phyloP scores from a whole-genome alignment of 2,888 invertebrate genomes.

The Emmelina monodactyla region DNA sequence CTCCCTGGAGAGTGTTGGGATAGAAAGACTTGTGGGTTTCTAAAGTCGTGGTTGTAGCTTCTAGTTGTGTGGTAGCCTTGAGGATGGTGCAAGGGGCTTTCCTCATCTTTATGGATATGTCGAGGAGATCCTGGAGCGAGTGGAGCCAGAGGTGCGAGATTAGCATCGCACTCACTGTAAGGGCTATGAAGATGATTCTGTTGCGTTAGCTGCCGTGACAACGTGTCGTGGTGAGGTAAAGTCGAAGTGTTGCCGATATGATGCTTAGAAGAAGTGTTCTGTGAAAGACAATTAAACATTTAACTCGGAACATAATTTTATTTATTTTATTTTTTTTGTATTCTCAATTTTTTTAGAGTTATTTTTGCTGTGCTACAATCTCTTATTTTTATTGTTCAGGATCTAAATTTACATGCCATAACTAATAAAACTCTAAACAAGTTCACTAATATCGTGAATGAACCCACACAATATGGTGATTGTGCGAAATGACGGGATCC shows the following conservation, averaged over 20 bases:
- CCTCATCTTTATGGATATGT: slow-evolving; percentile 51
- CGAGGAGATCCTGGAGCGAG: slow-evolving; percentile 54
- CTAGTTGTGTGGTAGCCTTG: slow-evolving; percentile 54
- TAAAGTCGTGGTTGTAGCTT: slow-evolving; percentile 56
- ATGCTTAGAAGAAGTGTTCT: slow-evolving; percentile 89
- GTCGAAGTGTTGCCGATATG: slow-evolving; percentile 71
- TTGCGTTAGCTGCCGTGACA: slow-evolving; percentile 48
- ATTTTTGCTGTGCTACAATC: slow-evolving; percentile 5
- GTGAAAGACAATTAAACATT: slow-evolving; percentile 47
- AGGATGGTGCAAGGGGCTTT: slow-evolving; percentile 44
- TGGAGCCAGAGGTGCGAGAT: slow-evolving; percentile 38
- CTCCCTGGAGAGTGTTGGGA: slow-evolving; percentile 56
- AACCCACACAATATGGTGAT: no score
- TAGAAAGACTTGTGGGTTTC: slow-evolving; percentile 58
- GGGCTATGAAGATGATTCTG: slow-evolving; percentile 64
- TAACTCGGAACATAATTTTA: neutral
- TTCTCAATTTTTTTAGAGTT: neutral
- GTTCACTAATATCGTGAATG: no score
- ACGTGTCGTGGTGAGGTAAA: slow-evolving; percentile 71
- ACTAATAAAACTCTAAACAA: no score
- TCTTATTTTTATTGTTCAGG: no score
- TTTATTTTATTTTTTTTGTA: neutral
- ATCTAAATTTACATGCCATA: no score
- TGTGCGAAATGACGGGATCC: no score
- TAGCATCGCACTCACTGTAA: slow-evolving; percentile 57